A percentile compares a stretch with the other conserved stretches of the same genome.
phyloP scores from a whole-genome alignment of 2,113 vertebrate genomes.

The Gallinago undulata region DNA sequence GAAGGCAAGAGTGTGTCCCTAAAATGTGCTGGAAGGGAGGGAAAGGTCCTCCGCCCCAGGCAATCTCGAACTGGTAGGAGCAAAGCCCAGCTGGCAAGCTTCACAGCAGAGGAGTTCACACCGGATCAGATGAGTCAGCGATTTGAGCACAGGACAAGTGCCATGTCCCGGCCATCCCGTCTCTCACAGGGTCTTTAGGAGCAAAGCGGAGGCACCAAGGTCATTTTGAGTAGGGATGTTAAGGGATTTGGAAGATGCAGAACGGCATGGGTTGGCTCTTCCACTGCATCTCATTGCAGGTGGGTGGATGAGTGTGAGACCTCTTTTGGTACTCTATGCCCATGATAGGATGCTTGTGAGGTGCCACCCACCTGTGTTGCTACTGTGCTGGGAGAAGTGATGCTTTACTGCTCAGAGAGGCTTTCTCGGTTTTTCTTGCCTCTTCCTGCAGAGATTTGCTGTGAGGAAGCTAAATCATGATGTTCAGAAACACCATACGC shows the following conservation, averaged over 20 bases:
- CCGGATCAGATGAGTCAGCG: background rate
- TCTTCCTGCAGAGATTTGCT: background rate
- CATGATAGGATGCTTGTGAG: fast-evolving
- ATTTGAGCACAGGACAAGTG: fast-evolving
- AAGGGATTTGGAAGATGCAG: background rate
- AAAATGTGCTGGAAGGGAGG: background rate
- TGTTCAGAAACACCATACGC: background rate
- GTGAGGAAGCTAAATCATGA: background rate
- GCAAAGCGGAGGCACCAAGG: background rate
- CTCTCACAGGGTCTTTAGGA: fast-evolving
- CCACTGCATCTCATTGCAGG: background rate
- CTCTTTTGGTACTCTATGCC: background rate
- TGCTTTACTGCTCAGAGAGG: background rate
- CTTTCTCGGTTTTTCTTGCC: background rate
- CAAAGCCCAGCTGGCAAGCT: background rate
- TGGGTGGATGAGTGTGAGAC: background rate
- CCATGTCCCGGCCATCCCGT: background rate
- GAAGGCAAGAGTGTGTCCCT: background rate
- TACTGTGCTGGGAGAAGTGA: background rate
- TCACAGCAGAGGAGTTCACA: background rate
- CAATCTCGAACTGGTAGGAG: background rate
- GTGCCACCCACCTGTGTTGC: fast-evolving
- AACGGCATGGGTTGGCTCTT: background rate
- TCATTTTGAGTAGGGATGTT: fast-evolving
- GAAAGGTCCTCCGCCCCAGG: background rate